Percentiles rank a stretch among this genome's conserved stretches.
These are phyloP conservation scores for Sphaerolaimus hirsutus DNA, from an alignment of 2,888 invertebrate species.

Conservation along the genomic window DNA sequence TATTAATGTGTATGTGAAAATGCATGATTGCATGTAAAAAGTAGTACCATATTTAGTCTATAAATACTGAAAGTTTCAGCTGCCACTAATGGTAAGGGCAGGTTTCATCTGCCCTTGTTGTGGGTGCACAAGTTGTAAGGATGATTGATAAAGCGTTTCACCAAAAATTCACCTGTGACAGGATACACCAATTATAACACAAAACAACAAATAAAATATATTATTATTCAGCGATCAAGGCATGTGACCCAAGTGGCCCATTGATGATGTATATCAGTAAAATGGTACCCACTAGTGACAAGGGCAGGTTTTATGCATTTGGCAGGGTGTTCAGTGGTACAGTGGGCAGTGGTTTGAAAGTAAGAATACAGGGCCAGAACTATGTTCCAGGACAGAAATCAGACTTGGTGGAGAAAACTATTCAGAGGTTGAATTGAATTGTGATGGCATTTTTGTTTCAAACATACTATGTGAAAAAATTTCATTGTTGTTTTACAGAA, in stretches of 20 bases:
- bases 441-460: too few relatives aligned
- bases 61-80: too few relatives aligned
- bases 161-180: neutral
- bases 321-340: constrained; percentile 13
- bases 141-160: too few relatives aligned
- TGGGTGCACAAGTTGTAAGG: too few relatives aligned
- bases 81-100: too few relatives aligned
- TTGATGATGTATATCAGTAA: constrained; percentile 13
- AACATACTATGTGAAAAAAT: neutral
- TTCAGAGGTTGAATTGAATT: constrained; percentile 1
- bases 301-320: constrained; percentile 10
- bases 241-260: constrained; percentile 11
- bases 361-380: constrained; percentile 9
- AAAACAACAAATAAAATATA: neutral
- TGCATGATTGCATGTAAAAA: too few relatives aligned
- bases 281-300: constrained; percentile 11
- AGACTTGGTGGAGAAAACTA: constrained; percentile 3
- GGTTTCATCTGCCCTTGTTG: too few relatives aligned
- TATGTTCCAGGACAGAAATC: constrained; percentile 8
- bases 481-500: constrained; percentile 1
- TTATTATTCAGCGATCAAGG: constrained; percentile 8
- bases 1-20: too few relatives aligned
- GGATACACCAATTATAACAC: neutral
- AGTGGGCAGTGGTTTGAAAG: constrained; percentile 5
- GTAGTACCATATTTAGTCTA: too few relatives aligned